Base-by-base conservation (phyloP, 2,113 vertebrate species). In the Clupea harengus region DNA sequence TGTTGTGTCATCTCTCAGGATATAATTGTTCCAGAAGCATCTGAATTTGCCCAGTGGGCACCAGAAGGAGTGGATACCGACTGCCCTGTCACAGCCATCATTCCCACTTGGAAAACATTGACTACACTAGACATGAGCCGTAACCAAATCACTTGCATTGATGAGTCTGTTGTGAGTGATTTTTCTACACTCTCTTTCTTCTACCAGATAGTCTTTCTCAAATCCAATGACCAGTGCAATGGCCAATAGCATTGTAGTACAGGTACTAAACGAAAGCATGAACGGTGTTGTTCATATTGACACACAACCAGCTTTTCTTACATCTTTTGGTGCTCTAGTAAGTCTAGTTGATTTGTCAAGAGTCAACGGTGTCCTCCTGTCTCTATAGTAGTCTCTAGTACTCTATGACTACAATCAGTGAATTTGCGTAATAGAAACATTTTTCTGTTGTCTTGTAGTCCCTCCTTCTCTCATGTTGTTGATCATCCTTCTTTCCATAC, bases 41-140 rank as follows among this genome's bases (percentile, higher is more conserved):
- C 94, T 0, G 98, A 98, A 91, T 98, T 99, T 92, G 97, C 97
- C 6, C 96, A 98, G 54, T 99, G 98, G 98, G 97, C 97, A 86
- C 96, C 97, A 10, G 97, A 99, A 92, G 98, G 95, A 78, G 88
- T 90, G 22, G 88, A 94, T 87, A 92, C 95, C 0, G 95, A 89
- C 82, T 95, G 95, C 90, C 95, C 96, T 0, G 96, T 98, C 88
- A 97, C 97, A 0, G 97, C 98, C 0, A 84, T 99, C 85, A 96
- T 99, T 81, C 97, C 98, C 1, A 95, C 94, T 0, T 99, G 98
- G 98, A 96, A 90, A 87, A 95, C 93, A 18, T 93, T 99, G 91
- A 99, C 98, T 20, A 97, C 98, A 0, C 93, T 99, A 86, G 98
- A 99, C 94, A 96, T 99, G 96, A 99, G 98, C 92, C 96, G 97